Evolutionary conservation across 2,888 invertebrate species (phyloP).

Genomic region (Microctonus brassicae): DNA sequence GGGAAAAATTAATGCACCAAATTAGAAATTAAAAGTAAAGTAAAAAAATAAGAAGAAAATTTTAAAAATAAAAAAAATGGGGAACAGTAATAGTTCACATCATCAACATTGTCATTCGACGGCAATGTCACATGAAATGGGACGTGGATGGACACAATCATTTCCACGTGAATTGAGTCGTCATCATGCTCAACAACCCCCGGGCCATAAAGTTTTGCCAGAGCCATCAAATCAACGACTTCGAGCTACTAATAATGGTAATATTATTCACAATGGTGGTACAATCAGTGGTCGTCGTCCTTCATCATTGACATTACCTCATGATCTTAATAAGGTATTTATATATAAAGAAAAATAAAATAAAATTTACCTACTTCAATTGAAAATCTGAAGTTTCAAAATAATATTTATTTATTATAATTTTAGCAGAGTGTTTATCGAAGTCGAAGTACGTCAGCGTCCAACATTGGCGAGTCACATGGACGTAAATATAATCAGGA

Average conservation of each 20-base stretch:
- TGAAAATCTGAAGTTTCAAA: background rate
- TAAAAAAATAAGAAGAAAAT: background rate
- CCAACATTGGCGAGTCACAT: slow-evolving; percentile 51
- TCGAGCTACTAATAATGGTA: slow-evolving; percentile 85
- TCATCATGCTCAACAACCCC: slow-evolving; percentile 55
- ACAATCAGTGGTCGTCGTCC: slow-evolving; percentile 82
- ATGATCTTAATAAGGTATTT: slow-evolving; percentile 62
- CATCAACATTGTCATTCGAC: slow-evolving; percentile 49
- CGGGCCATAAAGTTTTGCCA: slow-evolving; percentile 76
- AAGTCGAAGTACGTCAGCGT: slow-evolving; percentile 57
- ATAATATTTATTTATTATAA: background rate
- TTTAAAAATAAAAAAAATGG: slow-evolving; percentile 51
- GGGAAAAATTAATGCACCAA: too few species aligned
- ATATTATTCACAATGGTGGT: slow-evolving; percentile 85
- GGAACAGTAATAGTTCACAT: slow-evolving; percentile 59
- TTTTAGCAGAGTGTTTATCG: slow-evolving; percentile 55
- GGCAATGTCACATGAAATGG: slow-evolving; percentile 49
- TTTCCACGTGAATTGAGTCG: slow-evolving; percentile 59
- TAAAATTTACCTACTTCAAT: too few species aligned
- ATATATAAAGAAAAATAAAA: slow-evolving; percentile 19
- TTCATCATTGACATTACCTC: slow-evolving; percentile 61
- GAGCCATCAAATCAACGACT: slow-evolving; percentile 78
- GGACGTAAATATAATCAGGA: slow-evolving; percentile 46
- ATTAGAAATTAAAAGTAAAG: background rate
- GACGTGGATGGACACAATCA: slow-evolving; percentile 62